Percentiles rank a stretch among this genome's conserved stretches.
Conservation (phyloP, 2,113 vertebrate genomes). For the Ptilorrhoa leucosticta region DNA sequence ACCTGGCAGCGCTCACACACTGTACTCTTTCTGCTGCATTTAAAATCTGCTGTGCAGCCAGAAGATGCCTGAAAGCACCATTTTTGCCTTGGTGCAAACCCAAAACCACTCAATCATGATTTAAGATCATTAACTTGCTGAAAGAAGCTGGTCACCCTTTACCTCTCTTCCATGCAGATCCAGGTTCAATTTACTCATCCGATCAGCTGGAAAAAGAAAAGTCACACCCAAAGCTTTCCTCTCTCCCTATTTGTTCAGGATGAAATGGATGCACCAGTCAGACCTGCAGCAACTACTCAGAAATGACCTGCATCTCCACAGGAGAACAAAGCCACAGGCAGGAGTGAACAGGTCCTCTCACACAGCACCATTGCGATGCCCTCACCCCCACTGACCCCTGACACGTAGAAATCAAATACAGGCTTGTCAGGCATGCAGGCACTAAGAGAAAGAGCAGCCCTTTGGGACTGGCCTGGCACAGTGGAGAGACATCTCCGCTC, state of each 20-base stretch:
- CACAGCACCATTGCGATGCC: background rate
- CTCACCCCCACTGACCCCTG: background rate
- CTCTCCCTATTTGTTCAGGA: background rate
- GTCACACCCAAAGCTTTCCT: background rate
- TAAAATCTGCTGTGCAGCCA: background rate
- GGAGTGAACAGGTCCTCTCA: background rate
- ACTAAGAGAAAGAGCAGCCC: background rate
- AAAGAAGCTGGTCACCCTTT: background rate
- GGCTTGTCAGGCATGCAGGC: rapidly evolving
- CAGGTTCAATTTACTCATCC: background rate
- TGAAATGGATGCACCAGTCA: background rate
- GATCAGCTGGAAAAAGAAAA: background rate
- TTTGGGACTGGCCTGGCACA: background rate
- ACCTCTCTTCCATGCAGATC: rapidly evolving
- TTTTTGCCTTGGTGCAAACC: background rate
- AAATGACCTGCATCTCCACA: background rate
- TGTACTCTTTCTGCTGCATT: background rate
- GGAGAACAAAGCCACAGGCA: rapidly evolving
- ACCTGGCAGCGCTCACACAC: background rate
- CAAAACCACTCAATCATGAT: rapidly evolving
- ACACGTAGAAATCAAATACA: background rate
- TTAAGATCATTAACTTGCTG: background rate
- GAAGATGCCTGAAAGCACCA: background rate
- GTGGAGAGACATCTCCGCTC: background rate
- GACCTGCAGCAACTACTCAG: background rate